A percentile compares a stretch with the other conserved stretches of the same genome.
Evolutionary conservation across 2,797 vertebrate genomes (phyloP).

Genomic region (Atherinosoma microstoma): DNA sequence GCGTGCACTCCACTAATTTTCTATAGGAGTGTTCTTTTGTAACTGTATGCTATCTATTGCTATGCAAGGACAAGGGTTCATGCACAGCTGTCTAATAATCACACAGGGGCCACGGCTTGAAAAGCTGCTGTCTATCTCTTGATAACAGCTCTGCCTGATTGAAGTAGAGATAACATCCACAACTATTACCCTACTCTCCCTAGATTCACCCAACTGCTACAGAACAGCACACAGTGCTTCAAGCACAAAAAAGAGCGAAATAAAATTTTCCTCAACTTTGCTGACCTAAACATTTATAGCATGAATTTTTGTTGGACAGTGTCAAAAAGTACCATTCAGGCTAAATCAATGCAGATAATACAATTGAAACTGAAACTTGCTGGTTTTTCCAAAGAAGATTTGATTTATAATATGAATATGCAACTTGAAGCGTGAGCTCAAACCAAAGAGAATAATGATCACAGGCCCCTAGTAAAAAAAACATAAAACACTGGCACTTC

Average conservation of each 20-base stretch:
- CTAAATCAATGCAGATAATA: conserved; percentile 3
- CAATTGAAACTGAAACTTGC: background rate
- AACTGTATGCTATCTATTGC: conserved; percentile 4
- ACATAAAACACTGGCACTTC: conserved; percentile 23
- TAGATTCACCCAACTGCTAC: conserved; percentile 21
- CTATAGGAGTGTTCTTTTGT: conserved; percentile 3
- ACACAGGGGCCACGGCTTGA: conserved; percentile 7
- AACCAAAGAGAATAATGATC: conserved; percentile 17
- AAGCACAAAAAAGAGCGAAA: conserved; percentile 13
- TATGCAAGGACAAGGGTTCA: background rate
- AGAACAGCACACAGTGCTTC: conserved; percentile 9
- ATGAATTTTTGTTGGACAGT: conserved; percentile 1
- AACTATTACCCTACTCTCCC: conserved; percentile 26
- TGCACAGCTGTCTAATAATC: conserved; percentile 29
- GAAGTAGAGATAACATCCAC: conserved; percentile 34
- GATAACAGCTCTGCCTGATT: conserved; percentile 27
- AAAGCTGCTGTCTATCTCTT: conserved; percentile 18
- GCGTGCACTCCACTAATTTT: background rate
- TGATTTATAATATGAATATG: conserved; percentile 18
- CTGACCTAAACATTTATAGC: conserved; percentile 17
- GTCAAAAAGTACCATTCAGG: background rate
- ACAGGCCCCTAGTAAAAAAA: conserved; percentile 10
- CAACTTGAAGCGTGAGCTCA: conserved; percentile 11
- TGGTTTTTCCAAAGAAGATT: conserved; percentile 16
- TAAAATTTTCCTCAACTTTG: conserved; percentile 9